These are phyloP conservation scores for Euproctis similis DNA, from an alignment of 2,888 invertebrate genomes.

Conservation along the genomic window DNA sequence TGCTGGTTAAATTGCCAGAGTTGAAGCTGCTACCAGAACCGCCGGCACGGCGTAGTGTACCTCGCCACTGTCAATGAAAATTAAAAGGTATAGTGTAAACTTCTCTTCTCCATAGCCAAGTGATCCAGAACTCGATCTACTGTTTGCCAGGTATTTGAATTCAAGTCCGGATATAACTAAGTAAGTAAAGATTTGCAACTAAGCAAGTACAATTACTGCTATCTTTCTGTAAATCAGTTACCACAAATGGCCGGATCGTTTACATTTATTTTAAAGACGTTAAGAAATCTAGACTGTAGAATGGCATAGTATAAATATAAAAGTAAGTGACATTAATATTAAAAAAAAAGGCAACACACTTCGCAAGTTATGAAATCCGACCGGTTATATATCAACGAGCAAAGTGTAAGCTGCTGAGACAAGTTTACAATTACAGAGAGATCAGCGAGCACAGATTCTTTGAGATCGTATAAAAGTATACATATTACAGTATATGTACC, in stretches of 20 bases:
- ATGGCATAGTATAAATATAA: not conserved
- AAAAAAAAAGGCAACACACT: constrained; percentile 5
- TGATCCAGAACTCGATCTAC: too few relatives aligned
- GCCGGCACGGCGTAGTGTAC: constrained; percentile 62
- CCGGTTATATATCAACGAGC: constrained; percentile 11
- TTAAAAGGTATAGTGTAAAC: too few relatives aligned
- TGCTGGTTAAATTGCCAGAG: constrained; percentile 59
- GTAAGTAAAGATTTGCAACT: too few relatives aligned
- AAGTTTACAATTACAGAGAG: constrained; percentile 7
- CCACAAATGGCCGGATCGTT: too few relatives aligned
- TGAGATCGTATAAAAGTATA: constrained; percentile 18
- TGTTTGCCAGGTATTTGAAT: too few relatives aligned
- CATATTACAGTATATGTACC: constrained; percentile 9
- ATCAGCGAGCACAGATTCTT: constrained; percentile 14
- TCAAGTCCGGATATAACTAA: too few relatives aligned
- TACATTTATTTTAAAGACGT: too few relatives aligned
- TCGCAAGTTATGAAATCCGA: constrained; percentile 15
- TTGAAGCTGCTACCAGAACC: constrained; percentile 68
- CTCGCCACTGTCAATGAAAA: constrained; percentile 51
- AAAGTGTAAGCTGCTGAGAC: constrained; percentile 9
- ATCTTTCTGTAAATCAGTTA: too few relatives aligned
- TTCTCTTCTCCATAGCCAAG: too few relatives aligned
- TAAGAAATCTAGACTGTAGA: too few relatives aligned
- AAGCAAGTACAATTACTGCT: too few relatives aligned
- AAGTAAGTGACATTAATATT: not conserved